Evolutionary conservation across 2,113 vertebrate genomes (phyloP).

Genomic region (Eonycteris spelaea): DNA sequence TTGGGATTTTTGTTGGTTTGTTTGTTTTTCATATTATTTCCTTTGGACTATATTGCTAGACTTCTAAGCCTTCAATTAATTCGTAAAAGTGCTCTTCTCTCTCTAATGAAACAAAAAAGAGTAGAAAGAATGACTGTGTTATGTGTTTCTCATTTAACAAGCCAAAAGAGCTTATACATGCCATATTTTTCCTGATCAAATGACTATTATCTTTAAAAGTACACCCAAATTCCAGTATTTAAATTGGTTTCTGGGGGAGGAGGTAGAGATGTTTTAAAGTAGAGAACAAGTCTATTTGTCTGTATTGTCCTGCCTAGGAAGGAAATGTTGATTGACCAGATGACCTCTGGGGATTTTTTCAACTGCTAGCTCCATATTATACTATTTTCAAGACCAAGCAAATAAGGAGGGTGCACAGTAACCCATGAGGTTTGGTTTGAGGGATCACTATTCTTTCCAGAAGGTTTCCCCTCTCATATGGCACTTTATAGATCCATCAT

Average conservation of each 20-base stretch:
- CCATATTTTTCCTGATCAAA: neutral
- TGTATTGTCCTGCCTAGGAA: neutral
- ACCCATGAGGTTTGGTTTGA: neutral
- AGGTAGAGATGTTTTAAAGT: neutral
- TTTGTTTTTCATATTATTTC: neutral
- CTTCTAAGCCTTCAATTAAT: neutral
- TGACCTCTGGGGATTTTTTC: neutral
- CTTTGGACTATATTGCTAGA: neutral
- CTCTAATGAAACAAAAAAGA: neutral
- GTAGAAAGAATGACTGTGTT: neutral
- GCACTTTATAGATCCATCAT: neutral
- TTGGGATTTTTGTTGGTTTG: neutral
- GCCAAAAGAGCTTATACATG: neutral
- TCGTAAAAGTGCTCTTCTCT: neutral
- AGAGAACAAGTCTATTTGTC: neutral
- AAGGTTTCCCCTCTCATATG: neutral
- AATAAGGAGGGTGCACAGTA: neutral
- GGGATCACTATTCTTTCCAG: neutral
- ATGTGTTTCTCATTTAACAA: neutral
- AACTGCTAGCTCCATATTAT: neutral
- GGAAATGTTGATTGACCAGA: neutral
- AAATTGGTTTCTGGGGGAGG: neutral
- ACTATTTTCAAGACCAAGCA: neutral
- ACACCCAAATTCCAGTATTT: neutral
- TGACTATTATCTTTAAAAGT: conserved; percentile 14